Conservation (phyloP, 2,888 invertebrate species). For the Lasioglossum morio region DNA sequence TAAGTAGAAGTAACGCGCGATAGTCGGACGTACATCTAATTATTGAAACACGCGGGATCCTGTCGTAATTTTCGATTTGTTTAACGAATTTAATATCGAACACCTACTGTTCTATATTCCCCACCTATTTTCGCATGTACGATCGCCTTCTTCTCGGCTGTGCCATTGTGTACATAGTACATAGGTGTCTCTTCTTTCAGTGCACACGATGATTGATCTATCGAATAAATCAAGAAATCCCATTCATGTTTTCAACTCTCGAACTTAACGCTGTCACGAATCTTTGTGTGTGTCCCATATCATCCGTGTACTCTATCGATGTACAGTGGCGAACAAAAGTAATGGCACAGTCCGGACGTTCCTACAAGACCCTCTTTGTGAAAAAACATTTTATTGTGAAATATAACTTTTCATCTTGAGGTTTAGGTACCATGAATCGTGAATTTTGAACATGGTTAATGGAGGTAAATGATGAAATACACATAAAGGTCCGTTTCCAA, state of each 20-base stretch:
- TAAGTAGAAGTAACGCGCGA: neutral
- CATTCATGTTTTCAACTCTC: slow-evolving; percentile 39
- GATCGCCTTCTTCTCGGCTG: slow-evolving; percentile 35
- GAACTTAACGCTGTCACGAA: slow-evolving; percentile 36
- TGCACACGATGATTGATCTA: slow-evolving; percentile 67
- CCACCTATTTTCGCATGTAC: slow-evolving; percentile 37
- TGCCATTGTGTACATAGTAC: slow-evolving; percentile 22
- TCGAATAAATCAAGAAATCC: slow-evolving; percentile 46
- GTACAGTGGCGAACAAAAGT: neutral
- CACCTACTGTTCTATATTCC: too few species aligned
- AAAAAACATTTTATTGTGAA: too few species aligned
- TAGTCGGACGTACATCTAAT: neutral
- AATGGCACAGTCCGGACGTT: neutral
- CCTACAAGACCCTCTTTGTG: neutral
- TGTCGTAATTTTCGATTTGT: neutral
- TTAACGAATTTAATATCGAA: neutral
- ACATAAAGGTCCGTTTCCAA: neutral
- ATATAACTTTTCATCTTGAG: neutral
- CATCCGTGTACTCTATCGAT: slow-evolving; percentile 23
- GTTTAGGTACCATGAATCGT: neutral
- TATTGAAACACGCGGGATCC: neutral
- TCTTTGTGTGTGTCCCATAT: slow-evolving; percentile 23
- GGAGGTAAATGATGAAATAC: neutral
- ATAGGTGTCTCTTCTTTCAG: slow-evolving; percentile 57
- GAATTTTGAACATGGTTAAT: neutral